A percentile compares a stretch with the other conserved stretches of the same genome.
phyloP scores from a whole-genome alignment of 2,797 vertebrate genomes.

The Manis pentadactyla region DNA sequence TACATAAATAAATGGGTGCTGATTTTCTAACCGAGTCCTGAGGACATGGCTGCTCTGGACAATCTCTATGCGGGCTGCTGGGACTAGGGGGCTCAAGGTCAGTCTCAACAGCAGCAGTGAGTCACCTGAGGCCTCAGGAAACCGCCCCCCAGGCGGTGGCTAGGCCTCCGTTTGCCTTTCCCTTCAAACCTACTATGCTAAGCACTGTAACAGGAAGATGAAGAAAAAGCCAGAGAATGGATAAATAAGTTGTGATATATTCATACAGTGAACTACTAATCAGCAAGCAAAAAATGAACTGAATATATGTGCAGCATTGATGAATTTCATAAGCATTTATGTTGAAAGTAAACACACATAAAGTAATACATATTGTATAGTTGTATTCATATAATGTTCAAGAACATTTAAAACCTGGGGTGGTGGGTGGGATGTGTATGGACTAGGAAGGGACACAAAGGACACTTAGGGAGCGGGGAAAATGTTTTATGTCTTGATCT shows the following conservation, averaged over 20 bases:
- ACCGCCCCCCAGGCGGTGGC: background rate
- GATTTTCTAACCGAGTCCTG: background rate
- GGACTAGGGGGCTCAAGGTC: background rate
- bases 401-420: background rate
- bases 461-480: background rate
- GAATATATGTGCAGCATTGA: background rate
- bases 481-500: background rate
- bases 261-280: background rate
- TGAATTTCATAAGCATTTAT: background rate
- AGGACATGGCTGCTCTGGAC: background rate
- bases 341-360: background rate
- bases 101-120: background rate
- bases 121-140: background rate
- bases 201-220: background rate
- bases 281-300: background rate
- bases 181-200: background rate
- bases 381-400: background rate
- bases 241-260: background rate
- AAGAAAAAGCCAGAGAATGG: background rate
- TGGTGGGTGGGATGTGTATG: background rate
- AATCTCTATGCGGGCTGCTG: background rate
- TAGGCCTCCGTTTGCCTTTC: background rate
- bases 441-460: background rate
- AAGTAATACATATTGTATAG: background rate
- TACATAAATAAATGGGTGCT: conserved; percentile 36